Evolutionary conservation across 1,140 invertebrate genomes (phyloP).

Genomic region (Mya arenaria): DNA sequence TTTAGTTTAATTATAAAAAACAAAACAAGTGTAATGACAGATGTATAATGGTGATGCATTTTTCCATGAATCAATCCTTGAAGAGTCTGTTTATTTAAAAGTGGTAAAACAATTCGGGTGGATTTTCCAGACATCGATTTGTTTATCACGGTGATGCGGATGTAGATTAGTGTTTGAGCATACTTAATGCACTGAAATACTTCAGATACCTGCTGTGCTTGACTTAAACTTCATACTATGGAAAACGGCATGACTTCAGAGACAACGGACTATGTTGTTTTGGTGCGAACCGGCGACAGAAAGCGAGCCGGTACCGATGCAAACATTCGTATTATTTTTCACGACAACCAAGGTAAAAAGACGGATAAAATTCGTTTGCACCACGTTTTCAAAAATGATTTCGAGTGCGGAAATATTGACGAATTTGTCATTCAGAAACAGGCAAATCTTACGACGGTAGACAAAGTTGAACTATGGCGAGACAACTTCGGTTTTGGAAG

Average conservation of each 20-base stretch:
- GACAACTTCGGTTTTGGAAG: slow-evolving; percentile 68
- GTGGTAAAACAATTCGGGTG: too few species aligned
- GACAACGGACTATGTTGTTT: slow-evolving; percentile 66
- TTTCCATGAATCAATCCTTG: too few species aligned
- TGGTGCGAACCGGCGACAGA: slow-evolving; percentile 81
- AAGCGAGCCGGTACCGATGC: slow-evolving; percentile 81
- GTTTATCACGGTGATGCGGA: too few species aligned
- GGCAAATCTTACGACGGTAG: slow-evolving; percentile 59
- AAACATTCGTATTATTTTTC: slow-evolving; percentile 78
- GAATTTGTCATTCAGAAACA: slow-evolving; percentile 69
- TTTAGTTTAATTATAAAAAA: too few species aligned
- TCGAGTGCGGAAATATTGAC: slow-evolving; percentile 79
- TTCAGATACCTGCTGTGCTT: too few species aligned
- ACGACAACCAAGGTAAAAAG: slow-evolving; percentile 72
- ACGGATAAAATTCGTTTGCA: slow-evolving; percentile 76
- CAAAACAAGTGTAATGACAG: too few species aligned
- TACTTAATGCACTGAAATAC: too few species aligned
- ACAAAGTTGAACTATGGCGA: slow-evolving; percentile 77
- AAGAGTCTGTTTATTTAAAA: too few species aligned
- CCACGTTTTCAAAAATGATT: slow-evolving; percentile 80
- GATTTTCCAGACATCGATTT: too few species aligned
- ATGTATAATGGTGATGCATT: too few species aligned
- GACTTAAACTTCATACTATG: too few species aligned
- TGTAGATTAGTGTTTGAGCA: too few species aligned
- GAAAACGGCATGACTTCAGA: background rate